phyloP scores from a whole-genome alignment of 2,888 invertebrate species.

The Cerastis rubricosa region DNA sequence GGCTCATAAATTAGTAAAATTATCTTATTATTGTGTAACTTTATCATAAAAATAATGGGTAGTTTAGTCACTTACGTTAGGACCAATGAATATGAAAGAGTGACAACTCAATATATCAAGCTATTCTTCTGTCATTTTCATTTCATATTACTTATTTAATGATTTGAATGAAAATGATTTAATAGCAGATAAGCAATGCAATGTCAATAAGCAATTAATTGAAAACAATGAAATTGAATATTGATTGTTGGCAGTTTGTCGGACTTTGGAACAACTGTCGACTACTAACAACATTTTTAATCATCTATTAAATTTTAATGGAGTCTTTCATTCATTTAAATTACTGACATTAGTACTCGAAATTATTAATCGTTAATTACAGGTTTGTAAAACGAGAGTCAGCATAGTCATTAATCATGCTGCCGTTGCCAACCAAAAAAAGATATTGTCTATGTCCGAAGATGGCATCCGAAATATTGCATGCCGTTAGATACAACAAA shows the following conservation, averaged over 20 bases:
- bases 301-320: neutral
- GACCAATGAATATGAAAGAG: no score
- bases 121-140: slow-evolving; percentile 1
- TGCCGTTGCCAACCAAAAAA: neutral
- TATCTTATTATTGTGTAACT: no score
- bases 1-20: no score
- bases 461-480: slow-evolving; percentile 12
- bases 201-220: slow-evolving; percentile 8
- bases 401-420: neutral
- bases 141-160: neutral
- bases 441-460: slow-evolving; percentile 5
- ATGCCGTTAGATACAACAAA: neutral
- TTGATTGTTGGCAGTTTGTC: neutral
- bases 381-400: neutral
- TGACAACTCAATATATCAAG: neutral
- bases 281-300: neutral
- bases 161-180: neutral
- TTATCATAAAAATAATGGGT: no score
- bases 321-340: neutral
- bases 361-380: neutral
- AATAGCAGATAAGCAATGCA: neutral
- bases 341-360: neutral
- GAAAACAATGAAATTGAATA: slow-evolving; percentile 27
- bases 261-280: slow-evolving; percentile 14
- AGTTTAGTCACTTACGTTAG: no score